Percentiles rank a stretch among this genome's conserved stretches.
phyloP scores from a whole-genome alignment of 2,797 vertebrate genomes.

The Dromococcyx pavoninus region DNA sequence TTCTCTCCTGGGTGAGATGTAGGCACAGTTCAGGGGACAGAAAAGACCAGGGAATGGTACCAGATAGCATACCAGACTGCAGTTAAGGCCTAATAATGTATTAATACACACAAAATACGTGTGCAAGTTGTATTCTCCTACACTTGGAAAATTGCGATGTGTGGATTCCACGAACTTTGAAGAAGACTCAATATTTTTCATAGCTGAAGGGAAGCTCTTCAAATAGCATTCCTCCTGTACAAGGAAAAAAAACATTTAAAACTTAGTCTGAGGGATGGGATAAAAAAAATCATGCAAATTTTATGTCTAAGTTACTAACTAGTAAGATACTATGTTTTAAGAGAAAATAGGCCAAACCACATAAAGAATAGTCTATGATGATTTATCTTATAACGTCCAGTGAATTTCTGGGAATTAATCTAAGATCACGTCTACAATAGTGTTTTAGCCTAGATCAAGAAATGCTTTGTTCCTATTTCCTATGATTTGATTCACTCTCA shows the following conservation, averaged over 20 bases:
- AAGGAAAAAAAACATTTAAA: not conserved
- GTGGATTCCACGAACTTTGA: not conserved
- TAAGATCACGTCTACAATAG: not conserved
- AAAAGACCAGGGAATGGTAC: not conserved
- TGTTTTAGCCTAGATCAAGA: not conserved
- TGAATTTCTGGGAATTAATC: not conserved
- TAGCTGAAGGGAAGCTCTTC: not conserved
- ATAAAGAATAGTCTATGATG: not conserved
- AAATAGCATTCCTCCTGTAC: not conserved
- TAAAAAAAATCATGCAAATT: not conserved
- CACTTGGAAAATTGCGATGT: not conserved
- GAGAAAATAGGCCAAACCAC: not conserved
- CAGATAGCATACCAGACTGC: not conserved
- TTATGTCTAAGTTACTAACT: not conserved
- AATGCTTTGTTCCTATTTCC: not conserved
- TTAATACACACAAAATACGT: not conserved
- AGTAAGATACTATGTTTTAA: not conserved
- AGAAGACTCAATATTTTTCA: not conserved
- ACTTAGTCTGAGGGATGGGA: not conserved
- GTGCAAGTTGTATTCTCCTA: not conserved
- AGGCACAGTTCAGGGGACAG: not conserved
- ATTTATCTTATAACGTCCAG: not conserved
- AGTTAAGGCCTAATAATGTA: not conserved
- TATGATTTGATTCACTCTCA: not conserved
- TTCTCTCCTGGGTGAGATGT: not conserved